A percentile compares a stretch with the other conserved stretches of the same genome.
These are phyloP conservation scores for Campopleginae sp. DNA, from an alignment of 2,888 invertebrate genomes.

Conservation along the genomic window DNA sequence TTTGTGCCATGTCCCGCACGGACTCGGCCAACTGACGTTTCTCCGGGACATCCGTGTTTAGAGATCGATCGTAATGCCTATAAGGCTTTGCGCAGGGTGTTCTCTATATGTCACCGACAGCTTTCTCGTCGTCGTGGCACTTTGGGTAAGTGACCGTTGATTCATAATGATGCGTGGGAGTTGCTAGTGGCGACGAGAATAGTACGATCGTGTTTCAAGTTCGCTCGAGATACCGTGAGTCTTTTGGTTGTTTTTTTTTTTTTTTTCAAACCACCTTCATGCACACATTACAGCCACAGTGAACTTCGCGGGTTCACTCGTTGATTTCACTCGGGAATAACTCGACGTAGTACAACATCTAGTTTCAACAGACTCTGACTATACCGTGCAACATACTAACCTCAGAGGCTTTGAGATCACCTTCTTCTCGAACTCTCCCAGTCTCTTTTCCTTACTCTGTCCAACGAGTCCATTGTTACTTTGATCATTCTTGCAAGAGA, in stretches of 20 bases:
- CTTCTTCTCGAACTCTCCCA: neutral
- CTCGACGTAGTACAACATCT: slow-evolving; percentile 46
- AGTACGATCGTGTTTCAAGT: slow-evolving; percentile 56
- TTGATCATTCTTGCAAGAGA: slow-evolving; percentile 59
- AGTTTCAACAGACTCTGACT: slow-evolving; percentile 36
- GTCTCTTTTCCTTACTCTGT: neutral
- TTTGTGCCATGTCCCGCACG: neutral
- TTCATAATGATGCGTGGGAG: slow-evolving; percentile 72
- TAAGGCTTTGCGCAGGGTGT: slow-evolving; percentile 23
- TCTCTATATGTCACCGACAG: slow-evolving; percentile 40
- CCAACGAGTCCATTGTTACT: slow-evolving; percentile 58
- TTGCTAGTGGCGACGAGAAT: slow-evolving; percentile 54
- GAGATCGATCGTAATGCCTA: slow-evolving; percentile 31
- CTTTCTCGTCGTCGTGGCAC: slow-evolving; percentile 48
- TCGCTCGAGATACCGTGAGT: slow-evolving; percentile 61
- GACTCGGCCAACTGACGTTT: slow-evolving; percentile 15
- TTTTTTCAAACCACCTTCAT: slow-evolving; percentile 31
- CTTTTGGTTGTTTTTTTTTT: neutral
- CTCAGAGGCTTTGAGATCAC: slow-evolving; percentile 26
- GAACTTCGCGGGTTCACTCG: slow-evolving; percentile 44
- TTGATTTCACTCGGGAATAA: slow-evolving; percentile 56
- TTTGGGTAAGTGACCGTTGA: slow-evolving; percentile 52
- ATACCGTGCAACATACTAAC: slow-evolving; percentile 22
- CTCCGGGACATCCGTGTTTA: slow-evolving; percentile 27
- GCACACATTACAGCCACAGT: slow-evolving; percentile 28